A percentile compares a stretch with the other conserved stretches of the same genome.
Conservation (phyloP, 2,113 vertebrate species). For the Hystrix cristata region DNA sequence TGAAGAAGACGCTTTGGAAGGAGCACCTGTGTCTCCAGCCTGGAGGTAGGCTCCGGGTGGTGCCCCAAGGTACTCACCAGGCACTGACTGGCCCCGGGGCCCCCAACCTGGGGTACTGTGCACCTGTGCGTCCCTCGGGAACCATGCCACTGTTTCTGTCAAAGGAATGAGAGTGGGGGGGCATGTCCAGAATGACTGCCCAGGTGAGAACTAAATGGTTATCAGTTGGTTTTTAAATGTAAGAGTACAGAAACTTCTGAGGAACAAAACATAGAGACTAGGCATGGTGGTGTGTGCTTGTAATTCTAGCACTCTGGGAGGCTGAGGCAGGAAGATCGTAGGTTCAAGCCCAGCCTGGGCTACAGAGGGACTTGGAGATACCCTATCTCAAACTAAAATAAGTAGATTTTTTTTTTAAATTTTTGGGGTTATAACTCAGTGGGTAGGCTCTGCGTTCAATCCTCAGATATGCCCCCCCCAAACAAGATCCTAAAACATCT, state of each 20-base stretch:
- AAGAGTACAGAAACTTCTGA: background rate
- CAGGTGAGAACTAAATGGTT: constrained; percentile 8
- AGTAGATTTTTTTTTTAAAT: background rate
- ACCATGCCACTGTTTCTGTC: background rate
- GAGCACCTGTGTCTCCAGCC: background rate
- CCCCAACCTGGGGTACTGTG: background rate
- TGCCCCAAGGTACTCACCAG: background rate
- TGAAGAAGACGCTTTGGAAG: background rate
- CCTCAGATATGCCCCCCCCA: background rate
- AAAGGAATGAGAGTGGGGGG: background rate
- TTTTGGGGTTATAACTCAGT: background rate
- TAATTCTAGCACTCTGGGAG: background rate
- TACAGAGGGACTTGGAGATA: background rate
- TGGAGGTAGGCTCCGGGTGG: background rate
- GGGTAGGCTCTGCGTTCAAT: background rate
- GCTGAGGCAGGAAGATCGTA: background rate
- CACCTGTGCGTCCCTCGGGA: background rate
- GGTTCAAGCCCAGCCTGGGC: background rate
- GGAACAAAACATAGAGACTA: background rate
- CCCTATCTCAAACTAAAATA: background rate
- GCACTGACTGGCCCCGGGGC: background rate
- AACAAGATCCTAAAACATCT: background rate
- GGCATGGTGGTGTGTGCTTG: background rate
- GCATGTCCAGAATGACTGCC: background rate
- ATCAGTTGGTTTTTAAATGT: background rate